Conservation (phyloP, 1,140 invertebrate species). For the Paramacrobiotus metropolitanus region DNA sequence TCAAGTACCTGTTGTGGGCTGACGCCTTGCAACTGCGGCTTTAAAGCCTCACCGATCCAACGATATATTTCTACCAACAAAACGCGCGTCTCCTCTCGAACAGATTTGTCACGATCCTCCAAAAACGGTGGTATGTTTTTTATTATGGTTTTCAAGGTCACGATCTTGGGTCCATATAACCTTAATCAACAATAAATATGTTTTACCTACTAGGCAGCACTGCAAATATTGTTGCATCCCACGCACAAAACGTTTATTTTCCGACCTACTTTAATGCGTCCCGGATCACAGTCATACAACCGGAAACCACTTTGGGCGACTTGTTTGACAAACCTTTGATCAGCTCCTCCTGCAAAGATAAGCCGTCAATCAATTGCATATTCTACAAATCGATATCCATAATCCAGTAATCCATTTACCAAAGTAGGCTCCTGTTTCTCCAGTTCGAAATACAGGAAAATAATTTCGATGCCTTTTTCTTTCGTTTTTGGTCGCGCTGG, state of each 20-base stretch:
- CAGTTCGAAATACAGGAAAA: conserved; percentile 79
- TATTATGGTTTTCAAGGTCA: conserved; percentile 62
- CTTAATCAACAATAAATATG: conserved; percentile 21
- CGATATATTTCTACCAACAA: conserved; percentile 72
- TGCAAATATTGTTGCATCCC: too few relatives aligned
- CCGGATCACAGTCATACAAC: conserved; percentile 48
- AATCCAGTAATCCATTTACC: conserved; percentile 11
- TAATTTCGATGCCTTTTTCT: conserved; percentile 63
- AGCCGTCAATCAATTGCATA: background rate
- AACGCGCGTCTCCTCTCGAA: conserved; percentile 68
- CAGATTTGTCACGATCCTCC: conserved; percentile 70
- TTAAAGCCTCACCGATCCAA: conserved; percentile 65
- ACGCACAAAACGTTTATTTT: too few relatives aligned
- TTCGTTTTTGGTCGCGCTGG: conserved; percentile 72
- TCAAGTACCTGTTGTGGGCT: too few relatives aligned
- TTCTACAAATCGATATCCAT: background rate
- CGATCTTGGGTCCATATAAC: conserved; percentile 74
- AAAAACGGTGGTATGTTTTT: conserved; percentile 60
- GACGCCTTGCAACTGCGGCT: conserved; percentile 64
- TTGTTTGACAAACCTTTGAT: conserved; percentile 74
- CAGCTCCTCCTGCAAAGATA: conserved; percentile 56
- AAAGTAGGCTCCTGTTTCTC: conserved; percentile 57
- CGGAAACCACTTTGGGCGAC: conserved; percentile 77
- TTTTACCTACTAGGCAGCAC: too few relatives aligned
- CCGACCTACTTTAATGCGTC: conserved; percentile 41